Conservation (phyloP, 2,888 invertebrate genomes). For the Cataglyphis altisquamis region DNA sequence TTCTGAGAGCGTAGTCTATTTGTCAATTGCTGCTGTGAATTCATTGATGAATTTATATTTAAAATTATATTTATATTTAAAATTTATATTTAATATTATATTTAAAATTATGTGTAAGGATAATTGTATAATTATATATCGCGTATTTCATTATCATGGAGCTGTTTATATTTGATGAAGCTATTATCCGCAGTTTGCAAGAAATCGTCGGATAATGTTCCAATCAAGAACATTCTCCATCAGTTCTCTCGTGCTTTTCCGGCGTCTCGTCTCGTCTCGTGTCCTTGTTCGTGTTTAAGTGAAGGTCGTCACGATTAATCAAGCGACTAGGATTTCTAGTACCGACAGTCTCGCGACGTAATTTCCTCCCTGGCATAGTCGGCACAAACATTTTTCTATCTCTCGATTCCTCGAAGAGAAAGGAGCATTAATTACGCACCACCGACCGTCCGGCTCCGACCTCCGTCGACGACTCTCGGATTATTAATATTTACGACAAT, state of each 20-base stretch:
- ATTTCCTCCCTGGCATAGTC: conserved; percentile 37
- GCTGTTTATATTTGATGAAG: not conserved
- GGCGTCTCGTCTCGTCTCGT: not conserved
- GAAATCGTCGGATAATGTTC: conserved; percentile 27
- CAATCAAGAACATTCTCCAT: conserved; percentile 37
- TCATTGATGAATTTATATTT: not conserved
- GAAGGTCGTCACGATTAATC: conserved; percentile 63
- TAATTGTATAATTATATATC: not conserved
- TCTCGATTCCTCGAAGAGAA: conserved; percentile 64
- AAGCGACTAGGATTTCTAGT: conserved; percentile 62
- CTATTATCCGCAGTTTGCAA: conserved; percentile 7
- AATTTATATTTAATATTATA: too few species aligned
- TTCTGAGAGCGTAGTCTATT: not conserved
- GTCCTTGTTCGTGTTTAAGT: conserved; percentile 37
- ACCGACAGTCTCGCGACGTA: conserved; percentile 24
- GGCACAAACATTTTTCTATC: conserved; percentile 74
- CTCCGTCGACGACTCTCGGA: conserved; percentile 63
- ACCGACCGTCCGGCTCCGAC: conserved; percentile 57
- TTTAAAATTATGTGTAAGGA: not conserved
- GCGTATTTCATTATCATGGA: not conserved
- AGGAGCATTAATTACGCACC: conserved; percentile 70
- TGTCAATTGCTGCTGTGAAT: not conserved
- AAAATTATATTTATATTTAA: not conserved
- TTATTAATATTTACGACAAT: conserved; percentile 79
- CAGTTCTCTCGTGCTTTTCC: conserved; percentile 1